These are phyloP conservation scores for Cydia strobilella DNA, from an alignment of 1,140 invertebrate genomes.

Conservation along the genomic window DNA sequence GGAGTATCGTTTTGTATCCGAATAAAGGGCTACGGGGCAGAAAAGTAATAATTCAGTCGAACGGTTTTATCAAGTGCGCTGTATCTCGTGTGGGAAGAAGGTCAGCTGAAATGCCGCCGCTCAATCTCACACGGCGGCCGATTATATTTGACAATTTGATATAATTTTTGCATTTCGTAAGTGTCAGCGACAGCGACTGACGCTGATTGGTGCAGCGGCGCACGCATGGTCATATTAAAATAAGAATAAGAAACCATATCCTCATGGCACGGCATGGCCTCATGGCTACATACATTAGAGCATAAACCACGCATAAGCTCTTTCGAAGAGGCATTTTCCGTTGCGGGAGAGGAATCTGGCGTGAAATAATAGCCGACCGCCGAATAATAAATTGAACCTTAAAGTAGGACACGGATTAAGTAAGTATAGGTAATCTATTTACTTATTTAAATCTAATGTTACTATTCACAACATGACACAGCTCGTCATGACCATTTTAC, in stretches of 20 bases:
- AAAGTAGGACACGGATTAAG: neutral
- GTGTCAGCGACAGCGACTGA: too few relatives aligned
- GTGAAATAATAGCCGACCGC: constrained; percentile 6
- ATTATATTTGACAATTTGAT: too few relatives aligned
- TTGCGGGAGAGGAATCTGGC: neutral
- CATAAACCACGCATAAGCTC: neutral
- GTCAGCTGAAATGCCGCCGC: neutral
- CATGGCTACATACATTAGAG: neutral
- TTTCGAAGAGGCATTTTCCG: neutral
- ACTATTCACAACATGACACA: too few relatives aligned
- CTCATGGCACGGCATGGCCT: too few relatives aligned
- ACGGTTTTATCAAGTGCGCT: constrained; percentile 15
- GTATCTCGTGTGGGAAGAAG: neutral
- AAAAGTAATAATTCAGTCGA: constrained; percentile 28
- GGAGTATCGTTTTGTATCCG: constrained; percentile 1
- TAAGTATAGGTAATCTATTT: neutral
- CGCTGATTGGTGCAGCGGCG: too few relatives aligned
- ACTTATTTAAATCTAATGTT: neutral
- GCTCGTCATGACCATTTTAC: too few relatives aligned
- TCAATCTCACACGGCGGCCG: neutral
- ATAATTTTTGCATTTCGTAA: too few relatives aligned
- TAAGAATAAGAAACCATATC: too few relatives aligned
- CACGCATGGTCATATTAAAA: too few relatives aligned
- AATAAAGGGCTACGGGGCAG: constrained; percentile 22
- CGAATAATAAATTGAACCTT: neutral